These are phyloP conservation scores for Oncopeltus fasciatus DNA, from an alignment of 1,140 invertebrate genomes.

Conservation along the genomic window DNA sequence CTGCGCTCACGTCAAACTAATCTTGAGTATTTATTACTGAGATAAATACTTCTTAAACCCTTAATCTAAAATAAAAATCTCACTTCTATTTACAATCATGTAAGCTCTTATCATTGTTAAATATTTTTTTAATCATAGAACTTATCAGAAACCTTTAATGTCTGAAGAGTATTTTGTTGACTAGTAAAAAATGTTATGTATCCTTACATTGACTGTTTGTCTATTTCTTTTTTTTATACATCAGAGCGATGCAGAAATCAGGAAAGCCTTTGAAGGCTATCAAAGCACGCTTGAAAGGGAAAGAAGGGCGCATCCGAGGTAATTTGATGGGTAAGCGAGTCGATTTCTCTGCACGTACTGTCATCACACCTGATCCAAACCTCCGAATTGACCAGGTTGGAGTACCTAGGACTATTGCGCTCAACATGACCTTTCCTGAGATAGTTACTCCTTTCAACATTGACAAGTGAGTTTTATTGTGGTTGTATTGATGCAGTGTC, in stretches of 20 bases:
- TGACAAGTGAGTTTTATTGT: slow-evolving; percentile 63
- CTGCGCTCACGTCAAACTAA: no score
- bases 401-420: slow-evolving; percentile 93
- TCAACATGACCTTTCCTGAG: slow-evolving; percentile 98
- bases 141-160: no score
- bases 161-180: no score
- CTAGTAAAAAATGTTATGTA: no score
- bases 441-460: slow-evolving; percentile 99
- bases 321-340: slow-evolving; percentile 99
- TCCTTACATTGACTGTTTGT: no score
- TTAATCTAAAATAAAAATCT: no score
- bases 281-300: slow-evolving; percentile 79
- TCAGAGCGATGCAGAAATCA: slow-evolving; percentile 91
- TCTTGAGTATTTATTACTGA: no score
- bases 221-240: no score
- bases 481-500: no score
- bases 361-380: slow-evolving; percentile 99
- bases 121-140: no score
- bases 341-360: slow-evolving; percentile 97
- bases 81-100: neutral
- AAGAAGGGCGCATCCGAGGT: slow-evolving; percentile 95
- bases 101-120: neutral
- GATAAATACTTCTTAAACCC: no score
- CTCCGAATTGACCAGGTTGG: slow-evolving; percentile 96
- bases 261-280: slow-evolving; percentile 96